A percentile compares a stretch with the other conserved stretches of the same genome.
phyloP scores from a whole-genome alignment of 2,113 vertebrate genomes.

The Nothobranchius kuhntae region DNA sequence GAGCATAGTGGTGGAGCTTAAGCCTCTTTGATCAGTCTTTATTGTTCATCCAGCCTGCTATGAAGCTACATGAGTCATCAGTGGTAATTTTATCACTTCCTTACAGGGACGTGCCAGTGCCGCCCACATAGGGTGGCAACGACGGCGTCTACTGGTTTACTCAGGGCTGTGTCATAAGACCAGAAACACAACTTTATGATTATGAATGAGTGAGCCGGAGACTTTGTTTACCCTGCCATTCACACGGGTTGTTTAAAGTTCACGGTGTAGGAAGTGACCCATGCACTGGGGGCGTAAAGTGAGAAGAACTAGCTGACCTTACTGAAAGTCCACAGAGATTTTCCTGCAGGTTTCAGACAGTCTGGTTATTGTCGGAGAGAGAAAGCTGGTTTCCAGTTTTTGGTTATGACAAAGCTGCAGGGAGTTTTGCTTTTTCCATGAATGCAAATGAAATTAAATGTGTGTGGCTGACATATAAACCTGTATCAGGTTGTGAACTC shows the following conservation, averaged over 20 bases:
- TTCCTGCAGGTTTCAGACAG: not conserved
- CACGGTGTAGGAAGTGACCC: conserved; percentile 41
- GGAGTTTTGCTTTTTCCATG: not conserved
- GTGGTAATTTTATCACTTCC: conserved; percentile 70
- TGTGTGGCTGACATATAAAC: too few species aligned
- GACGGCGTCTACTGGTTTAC: conserved; percentile 54
- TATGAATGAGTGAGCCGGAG: conserved; percentile 58
- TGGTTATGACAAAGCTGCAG: not conserved
- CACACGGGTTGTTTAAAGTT: conserved; percentile 54
- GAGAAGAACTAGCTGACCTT: conserved; percentile 8
- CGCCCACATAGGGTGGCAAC: conserved; percentile 56
- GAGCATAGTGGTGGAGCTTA: conserved; percentile 17
- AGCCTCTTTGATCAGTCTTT: conserved; percentile 52
- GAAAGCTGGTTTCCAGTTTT: conserved; percentile 7
- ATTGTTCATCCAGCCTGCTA: conserved; percentile 48
- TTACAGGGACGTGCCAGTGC: conserved; percentile 50
- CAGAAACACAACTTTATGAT: conserved; percentile 55
- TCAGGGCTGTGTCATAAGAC: conserved; percentile 67
- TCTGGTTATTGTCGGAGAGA: conserved; percentile 1
- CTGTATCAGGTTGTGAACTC: too few species aligned
- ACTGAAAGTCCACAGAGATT: not conserved
- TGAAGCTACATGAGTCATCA: conserved; percentile 64
- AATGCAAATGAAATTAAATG: too few species aligned
- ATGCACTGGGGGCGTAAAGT: not conserved
- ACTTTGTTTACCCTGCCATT: conserved; percentile 59